Conservation (phyloP, 2,888 invertebrate species). For the Melanotus villosus region DNA sequence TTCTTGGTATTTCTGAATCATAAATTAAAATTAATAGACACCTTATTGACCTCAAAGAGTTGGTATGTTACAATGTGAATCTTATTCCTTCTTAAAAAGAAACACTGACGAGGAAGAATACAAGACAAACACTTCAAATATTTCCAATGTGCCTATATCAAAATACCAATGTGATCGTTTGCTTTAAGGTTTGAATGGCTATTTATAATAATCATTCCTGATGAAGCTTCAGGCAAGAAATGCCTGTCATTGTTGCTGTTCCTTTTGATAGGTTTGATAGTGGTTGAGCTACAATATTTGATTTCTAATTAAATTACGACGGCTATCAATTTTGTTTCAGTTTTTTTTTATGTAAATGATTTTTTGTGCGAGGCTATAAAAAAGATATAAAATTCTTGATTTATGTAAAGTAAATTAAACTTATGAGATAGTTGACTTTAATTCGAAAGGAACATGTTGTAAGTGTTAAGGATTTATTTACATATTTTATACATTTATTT, state of each 20-base stretch:
- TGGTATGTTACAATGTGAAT: no score
- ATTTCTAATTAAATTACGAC: slow-evolving; percentile 29
- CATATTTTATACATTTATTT: no score
- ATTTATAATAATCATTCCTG: slow-evolving; percentile 35
- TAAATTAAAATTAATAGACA: no score
- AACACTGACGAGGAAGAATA: no score
- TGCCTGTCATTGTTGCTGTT: slow-evolving; percentile 29
- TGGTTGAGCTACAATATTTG: slow-evolving; percentile 12
- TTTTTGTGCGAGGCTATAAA: slow-evolving; percentile 4
- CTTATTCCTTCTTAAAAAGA: no score
- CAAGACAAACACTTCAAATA: slow-evolving; percentile 19
- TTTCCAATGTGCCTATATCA: slow-evolving; percentile 25
- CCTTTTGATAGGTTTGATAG: slow-evolving; percentile 21
- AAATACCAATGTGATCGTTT: slow-evolving; percentile 32
- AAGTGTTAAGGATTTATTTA: no score
- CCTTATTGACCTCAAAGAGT: no score
- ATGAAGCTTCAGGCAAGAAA: slow-evolving; percentile 23
- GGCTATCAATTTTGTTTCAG: slow-evolving; percentile 6
- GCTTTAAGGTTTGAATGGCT: slow-evolving; percentile 17
- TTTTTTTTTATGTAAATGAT: slow-evolving; percentile 2
- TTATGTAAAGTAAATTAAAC: not conserved
- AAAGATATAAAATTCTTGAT: not conserved
- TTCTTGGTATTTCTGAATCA: no score
- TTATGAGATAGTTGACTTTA: slow-evolving; percentile 5
- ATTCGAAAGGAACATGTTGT: not conserved